Base-by-base conservation (phyloP, 2,113 vertebrate genomes). In the Peromyscus polionotus region DNA sequence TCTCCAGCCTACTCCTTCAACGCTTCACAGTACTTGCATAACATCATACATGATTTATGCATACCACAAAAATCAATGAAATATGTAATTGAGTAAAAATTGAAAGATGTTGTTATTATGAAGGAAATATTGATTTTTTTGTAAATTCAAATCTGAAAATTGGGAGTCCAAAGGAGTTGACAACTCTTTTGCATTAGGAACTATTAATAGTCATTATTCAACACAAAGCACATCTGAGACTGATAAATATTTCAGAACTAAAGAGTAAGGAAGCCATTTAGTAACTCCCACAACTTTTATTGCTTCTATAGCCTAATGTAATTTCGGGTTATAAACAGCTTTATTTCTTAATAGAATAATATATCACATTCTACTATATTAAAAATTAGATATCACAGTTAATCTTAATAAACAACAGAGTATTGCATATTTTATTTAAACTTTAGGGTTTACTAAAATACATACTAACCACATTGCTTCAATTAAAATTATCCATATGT, bases 201-300 rank as follows among this genome's bases (percentile, higher is more conserved):
- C 54, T 95, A 97, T 95, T 88, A 96, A 91, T 88, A 96, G 54
- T 91, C 31, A 96, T 67, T 95, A 20, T 51, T 89, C 91, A 91
- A 67, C 26, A 76, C 83, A 91, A 95, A 87, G 2, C 90, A 4
- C 94, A 89, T 84, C 90, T 90, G 31, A 95, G 54, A 79, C 63
- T 90, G 67, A 97, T 97, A 94, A 96, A 91, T 95, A 98, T 97
- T 97, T 96, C 67, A 97, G 31, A 91, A 68, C 39, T 80, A 3
- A 89, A 91, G n/a, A 76, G 1, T 88, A 87, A 87, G 33, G 20
- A 86, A 92, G 5, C 68, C 86, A 95, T 94, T 97, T 96, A 96
- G 65, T n/a, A 75, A 97, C 94, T 87, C 33, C 39, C 67, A 94
- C 33, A 93, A 57, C 83, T 88, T 90, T 95, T 85, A 92, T 73